Evolutionary conservation across 2,113 vertebrate species (phyloP).

Genomic region (Puntigrus tetrazona): DNA sequence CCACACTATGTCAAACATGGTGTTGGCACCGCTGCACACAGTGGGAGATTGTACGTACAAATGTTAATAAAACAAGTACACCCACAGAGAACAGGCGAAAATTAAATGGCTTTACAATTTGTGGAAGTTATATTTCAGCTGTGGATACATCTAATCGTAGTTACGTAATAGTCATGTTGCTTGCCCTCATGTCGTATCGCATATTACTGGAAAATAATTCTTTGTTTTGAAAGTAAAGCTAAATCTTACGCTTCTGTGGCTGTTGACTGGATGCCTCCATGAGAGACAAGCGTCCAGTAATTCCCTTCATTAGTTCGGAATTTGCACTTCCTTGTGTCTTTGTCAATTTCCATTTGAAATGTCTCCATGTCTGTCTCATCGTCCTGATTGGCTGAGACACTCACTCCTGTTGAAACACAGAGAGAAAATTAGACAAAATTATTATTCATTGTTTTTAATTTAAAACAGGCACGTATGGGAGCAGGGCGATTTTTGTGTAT

Average conservation of each 20-base stretch:
- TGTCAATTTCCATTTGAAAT: conserved; percentile 95
- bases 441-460: not conserved
- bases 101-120: not conserved
- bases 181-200: not conserved
- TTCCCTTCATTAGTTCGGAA: conserved; percentile 87
- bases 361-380: conserved; percentile 94
- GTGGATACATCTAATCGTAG: not conserved
- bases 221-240: not conserved
- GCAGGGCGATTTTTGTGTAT: not conserved
- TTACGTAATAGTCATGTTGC: not conserved
- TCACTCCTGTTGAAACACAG: conserved; percentile 80
- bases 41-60: not conserved
- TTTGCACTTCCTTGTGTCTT: conserved; percentile 85
- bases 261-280: conserved; percentile 89
- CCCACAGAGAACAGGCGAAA: not conserved
- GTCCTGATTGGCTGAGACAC: conserved; percentile 93
- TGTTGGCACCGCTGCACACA: conserved; percentile 79
- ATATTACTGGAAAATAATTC: not conserved
- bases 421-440: not conserved
- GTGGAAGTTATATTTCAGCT: not conserved
- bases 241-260: conserved; percentile 86
- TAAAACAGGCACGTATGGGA: not conserved
- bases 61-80: not conserved
- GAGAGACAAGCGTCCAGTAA: conserved; percentile 92
- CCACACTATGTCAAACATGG: conserved; percentile 95